Conservation (phyloP, 2,888 invertebrate genomes). For the Megaustenia siamemsis region DNA sequence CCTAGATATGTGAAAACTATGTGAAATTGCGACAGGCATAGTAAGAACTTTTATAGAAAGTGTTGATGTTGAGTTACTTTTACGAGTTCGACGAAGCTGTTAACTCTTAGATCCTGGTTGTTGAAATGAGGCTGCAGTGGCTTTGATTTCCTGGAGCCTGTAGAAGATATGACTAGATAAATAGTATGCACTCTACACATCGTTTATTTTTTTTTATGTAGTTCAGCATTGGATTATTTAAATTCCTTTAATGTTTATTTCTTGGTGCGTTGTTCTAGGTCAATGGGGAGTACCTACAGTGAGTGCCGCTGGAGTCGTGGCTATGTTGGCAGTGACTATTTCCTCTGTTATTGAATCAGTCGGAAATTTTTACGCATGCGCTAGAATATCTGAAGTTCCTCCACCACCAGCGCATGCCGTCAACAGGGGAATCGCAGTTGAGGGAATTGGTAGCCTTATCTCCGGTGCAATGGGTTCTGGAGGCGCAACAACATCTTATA, state of each 20-base stretch:
- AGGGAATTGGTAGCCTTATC: conserved; percentile 90
- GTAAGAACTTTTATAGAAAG: too few species aligned
- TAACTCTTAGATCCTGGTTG: too few species aligned
- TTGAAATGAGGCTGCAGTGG: too few species aligned
- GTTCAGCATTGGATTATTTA: not conserved
- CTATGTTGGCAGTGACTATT: conserved; percentile 75
- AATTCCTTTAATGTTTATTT: too few species aligned
- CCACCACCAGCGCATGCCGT: conserved; percentile 92
- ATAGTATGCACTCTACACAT: too few species aligned
- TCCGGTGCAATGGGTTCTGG: conserved; percentile 92
- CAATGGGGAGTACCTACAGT: conserved; percentile 78
- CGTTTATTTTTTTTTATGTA: not conserved
- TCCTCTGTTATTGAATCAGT: conserved; percentile 81
- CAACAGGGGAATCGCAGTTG: conserved; percentile 87
- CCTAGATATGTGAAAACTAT: too few species aligned
- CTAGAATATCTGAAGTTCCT: conserved; percentile 85
- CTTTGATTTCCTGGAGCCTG: too few species aligned
- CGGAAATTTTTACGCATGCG: conserved; percentile 94
- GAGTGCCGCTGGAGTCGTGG: conserved; percentile 72
- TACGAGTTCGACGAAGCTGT: too few species aligned
- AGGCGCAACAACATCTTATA: conserved; percentile 93
- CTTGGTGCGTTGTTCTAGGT: conserved; percentile 57
- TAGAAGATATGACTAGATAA: too few species aligned
- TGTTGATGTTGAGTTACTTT: too few species aligned
- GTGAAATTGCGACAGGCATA: too few species aligned